Conservation (phyloP, 2,888 invertebrate genomes). For the Aporophyla nigra region DNA sequence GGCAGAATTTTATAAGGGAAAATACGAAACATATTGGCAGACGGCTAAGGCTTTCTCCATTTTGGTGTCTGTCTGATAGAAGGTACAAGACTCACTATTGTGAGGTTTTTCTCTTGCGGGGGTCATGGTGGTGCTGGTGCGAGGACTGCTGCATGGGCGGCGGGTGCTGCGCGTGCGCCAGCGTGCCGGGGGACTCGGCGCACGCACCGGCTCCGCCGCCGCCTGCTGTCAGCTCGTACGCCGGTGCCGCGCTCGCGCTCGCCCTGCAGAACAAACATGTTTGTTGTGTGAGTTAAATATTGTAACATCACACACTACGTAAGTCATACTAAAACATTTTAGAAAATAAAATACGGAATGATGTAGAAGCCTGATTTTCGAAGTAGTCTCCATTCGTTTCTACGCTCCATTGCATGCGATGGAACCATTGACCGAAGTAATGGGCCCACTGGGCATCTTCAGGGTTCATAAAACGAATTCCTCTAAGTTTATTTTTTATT, state of each 20-base stretch:
- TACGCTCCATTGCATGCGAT: too few species aligned
- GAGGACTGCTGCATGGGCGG: slow-evolving; percentile 59
- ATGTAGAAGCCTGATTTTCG: too few species aligned
- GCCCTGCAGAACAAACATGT: slow-evolving; percentile 62
- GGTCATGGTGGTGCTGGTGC: slow-evolving; percentile 68
- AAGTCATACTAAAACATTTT: too few species aligned
- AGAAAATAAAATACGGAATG: too few species aligned
- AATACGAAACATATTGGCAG: too few species aligned
- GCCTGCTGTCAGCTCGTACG: slow-evolving; percentile 82
- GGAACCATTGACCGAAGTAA: too few species aligned
- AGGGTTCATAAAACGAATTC: too few species aligned
- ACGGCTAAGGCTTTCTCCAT: neutral
- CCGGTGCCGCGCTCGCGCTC: slow-evolving; percentile 74
- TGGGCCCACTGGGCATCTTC: too few species aligned
- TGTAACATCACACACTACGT: neutral
- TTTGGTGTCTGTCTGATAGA: too few species aligned
- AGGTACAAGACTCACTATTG: slow-evolving; percentile 73
- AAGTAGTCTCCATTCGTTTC: too few species aligned
- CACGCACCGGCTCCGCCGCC: slow-evolving; percentile 67
- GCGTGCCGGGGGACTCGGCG: slow-evolving; percentile 38
- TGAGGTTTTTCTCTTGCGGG: slow-evolving; percentile 73
- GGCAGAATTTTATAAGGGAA: too few species aligned
- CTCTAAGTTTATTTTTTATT: too few species aligned
- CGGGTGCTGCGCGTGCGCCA: slow-evolving; percentile 57
- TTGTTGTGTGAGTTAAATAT: neutral